Conservation (phyloP, 2,888 invertebrate genomes). For the Latrodectus hesperus region DNA sequence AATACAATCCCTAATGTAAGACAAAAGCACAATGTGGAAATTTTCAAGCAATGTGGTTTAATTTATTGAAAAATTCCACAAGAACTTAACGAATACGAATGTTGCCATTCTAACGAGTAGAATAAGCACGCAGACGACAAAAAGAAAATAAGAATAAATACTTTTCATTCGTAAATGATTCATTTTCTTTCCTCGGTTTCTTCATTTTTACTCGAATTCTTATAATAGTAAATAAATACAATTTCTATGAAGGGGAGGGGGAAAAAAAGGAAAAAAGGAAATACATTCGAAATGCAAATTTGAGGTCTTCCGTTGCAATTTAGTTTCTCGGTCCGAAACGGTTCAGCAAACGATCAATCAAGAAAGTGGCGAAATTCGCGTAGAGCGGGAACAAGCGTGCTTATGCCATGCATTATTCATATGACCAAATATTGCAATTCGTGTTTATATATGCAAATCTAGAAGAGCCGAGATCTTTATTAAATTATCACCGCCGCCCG, state of each 20-base stretch:
- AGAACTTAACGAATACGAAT: conserved; percentile 32
- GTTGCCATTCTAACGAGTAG: neutral
- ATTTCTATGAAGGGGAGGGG: conserved; percentile 26
- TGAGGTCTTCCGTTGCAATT: conserved; percentile 58
- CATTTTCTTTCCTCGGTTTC: neutral
- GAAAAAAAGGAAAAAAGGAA: neutral
- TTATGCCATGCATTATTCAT: conserved; percentile 64
- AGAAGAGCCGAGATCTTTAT: conserved; percentile 58
- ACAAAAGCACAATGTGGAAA: conserved; percentile 26
- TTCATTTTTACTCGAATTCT: conserved; percentile 6
- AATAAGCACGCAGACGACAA: conserved; percentile 4
- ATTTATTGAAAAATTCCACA: conserved; percentile 63
- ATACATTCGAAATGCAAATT: conserved; percentile 52
- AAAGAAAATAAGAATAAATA: conserved; percentile 38
- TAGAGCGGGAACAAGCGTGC: conserved; percentile 1
- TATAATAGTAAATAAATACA: conserved; percentile 51
- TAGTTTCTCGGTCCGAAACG: conserved; percentile 34
- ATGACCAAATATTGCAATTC: conserved; percentile 53
- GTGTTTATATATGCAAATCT: conserved; percentile 67
- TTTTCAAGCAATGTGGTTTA: conserved; percentile 31
- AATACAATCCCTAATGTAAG: conserved; percentile 43
- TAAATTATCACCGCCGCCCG: conserved; percentile 60
- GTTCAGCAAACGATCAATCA: conserved; percentile 52
- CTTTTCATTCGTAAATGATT: conserved; percentile 45
- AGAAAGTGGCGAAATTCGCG: conserved; percentile 41